Evolutionary conservation across 2,113 vertebrate species (phyloP).

Genomic region (Protobothrops mucrosquamatus): DNA sequence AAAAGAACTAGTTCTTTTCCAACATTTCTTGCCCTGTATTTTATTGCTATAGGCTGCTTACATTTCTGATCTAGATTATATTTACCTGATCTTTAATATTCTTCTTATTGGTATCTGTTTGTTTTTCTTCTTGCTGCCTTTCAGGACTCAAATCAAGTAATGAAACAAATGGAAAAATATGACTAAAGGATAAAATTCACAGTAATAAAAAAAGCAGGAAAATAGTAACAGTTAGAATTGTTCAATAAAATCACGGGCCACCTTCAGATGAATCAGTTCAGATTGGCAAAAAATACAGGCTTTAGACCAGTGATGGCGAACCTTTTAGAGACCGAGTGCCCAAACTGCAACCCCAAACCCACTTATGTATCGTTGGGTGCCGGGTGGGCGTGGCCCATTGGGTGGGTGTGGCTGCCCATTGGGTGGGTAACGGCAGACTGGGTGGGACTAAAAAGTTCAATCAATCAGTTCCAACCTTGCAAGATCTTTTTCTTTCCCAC

Average conservation of each 20-base stretch:
- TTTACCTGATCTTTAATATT: not conserved
- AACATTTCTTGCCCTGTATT: not conserved
- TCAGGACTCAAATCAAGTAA: not conserved
- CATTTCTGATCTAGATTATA: not conserved
- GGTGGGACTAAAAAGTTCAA: too few relatives aligned
- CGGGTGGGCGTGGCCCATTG: too few relatives aligned
- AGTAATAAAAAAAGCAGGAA: not conserved
- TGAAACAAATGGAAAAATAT: not conserved
- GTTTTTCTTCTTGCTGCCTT: not conserved
- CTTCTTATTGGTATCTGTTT: not conserved
- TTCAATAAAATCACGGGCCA: not conserved
- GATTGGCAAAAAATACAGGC: not conserved
- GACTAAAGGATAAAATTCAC: not conserved
- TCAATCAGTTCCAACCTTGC: too few relatives aligned
- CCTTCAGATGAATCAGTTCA: not conserved
- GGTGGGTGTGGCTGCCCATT: too few relatives aligned
- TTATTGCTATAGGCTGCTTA: not conserved
- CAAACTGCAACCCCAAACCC: too few relatives aligned
- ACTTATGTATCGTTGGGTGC: too few relatives aligned
- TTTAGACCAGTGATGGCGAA: not conserved
- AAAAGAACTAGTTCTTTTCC: not conserved
- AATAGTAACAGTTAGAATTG: not conserved
- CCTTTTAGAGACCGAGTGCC: too few relatives aligned
- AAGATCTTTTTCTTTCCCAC: too few relatives aligned
- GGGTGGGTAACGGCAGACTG: too few relatives aligned